Base-by-base conservation (phyloP, 1,140 invertebrate genomes). In the Aphelenchoides fujianensis region DNA sequence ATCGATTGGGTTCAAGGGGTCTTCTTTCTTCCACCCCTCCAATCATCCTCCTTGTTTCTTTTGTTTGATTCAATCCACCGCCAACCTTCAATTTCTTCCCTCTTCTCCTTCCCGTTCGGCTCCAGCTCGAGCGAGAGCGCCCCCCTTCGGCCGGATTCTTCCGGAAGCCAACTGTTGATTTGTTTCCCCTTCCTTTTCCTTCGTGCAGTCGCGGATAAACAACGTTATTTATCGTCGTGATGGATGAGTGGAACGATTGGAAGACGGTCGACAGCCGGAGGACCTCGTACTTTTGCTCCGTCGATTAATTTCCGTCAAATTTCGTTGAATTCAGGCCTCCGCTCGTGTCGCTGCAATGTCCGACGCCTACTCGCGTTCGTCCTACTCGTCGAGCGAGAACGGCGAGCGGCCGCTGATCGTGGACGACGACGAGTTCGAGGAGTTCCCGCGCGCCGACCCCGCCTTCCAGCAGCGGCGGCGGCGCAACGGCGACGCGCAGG, bases 361-460 rank as follows among this genome's bases (percentile, higher is more conserved):
- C n/a, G n/a, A n/a, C n/a, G n/a, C n/a, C n/a, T n/a, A n/a, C n/a
- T n/a, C n/a, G n/a, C n/a, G n/a, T n/a, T n/a, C n/a, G n/a, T n/a
- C n/a, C n/a, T n/a, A n/a, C 12, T 48, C 41, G 41, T 48, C 41
- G 41, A 48, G 41, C 23, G 12, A 23, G 12, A 23, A 16, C 41
- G 41, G 23, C 41, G 41, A 48, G 23, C 12, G 23, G 41, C 41
- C 41, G 41, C 23, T 48, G 41, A 23, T 48, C 41, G 19, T 59
- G 7, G 55, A 59, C 23, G 55, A 59, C 55, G 55, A 59, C 5
- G 55, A 59, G 55, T 59, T 59, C 19, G 55, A 59, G 23, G 55
- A 59, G 55, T 59, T 59, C 34, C 5, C 55, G 19, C 12, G 5
- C 5, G 19, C 5, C 23, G 55, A 59, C 34, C 55, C 19, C 5